Percentiles rank a stretch among this genome's conserved stretches.
Evolutionary conservation across 2,113 vertebrate species (phyloP).

Genomic region (Trachemys scripta): DNA sequence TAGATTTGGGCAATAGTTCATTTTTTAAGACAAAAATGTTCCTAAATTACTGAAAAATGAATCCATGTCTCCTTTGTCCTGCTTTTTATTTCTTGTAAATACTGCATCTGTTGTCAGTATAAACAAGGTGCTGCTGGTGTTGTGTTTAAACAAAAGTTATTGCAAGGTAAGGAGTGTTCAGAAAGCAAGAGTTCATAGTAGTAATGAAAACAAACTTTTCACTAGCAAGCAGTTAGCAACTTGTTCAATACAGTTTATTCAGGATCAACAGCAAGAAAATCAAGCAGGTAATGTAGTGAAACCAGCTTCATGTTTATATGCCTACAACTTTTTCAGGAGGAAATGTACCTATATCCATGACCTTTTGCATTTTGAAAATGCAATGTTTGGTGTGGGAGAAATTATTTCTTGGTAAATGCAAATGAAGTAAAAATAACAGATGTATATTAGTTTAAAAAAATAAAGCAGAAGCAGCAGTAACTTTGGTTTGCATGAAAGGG

Average conservation of each 20-base stretch:
- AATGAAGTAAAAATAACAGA: neutral
- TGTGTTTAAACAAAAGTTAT: neutral
- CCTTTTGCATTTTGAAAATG: neutral
- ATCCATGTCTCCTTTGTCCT: slow-evolving; percentile 1
- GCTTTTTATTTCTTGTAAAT: neutral
- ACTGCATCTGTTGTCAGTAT: slow-evolving; percentile 10
- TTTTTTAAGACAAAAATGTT: neutral
- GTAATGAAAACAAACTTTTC: slow-evolving; percentile 10
- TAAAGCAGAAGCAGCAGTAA: neutral
- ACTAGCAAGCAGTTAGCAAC: neutral
- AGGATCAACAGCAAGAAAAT: slow-evolving; percentile 15
- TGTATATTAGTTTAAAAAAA: neutral
- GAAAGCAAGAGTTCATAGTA: neutral
- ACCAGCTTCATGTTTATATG: neutral
- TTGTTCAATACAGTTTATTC: slow-evolving; percentile 24
- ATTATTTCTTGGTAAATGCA: neutral
- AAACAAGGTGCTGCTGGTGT: slow-evolving; percentile 15
- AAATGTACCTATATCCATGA: neutral
- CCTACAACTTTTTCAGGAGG: neutral
- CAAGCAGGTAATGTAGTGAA: neutral
- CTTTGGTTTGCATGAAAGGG: neutral
- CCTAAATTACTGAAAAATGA: neutral
- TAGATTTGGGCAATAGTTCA: neutral
- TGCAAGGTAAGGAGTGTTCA: neutral
- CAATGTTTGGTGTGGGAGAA: neutral